Percentiles rank a stretch among this genome's conserved stretches.
phyloP scores from a whole-genome alignment of 2,797 vertebrate genomes.

The Okamejei kenojei region DNA sequence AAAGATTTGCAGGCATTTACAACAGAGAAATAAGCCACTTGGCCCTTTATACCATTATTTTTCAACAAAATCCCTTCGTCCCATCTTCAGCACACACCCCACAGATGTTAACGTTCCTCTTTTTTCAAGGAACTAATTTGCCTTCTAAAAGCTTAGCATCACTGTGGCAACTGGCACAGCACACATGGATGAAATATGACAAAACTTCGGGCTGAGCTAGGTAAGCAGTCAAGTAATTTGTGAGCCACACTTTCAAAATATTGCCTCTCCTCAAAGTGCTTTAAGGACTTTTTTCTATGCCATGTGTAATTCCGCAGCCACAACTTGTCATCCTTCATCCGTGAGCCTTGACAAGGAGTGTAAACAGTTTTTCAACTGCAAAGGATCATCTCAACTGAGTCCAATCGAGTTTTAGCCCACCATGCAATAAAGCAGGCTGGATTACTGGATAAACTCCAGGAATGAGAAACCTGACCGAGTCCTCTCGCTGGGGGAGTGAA shows the following conservation, averaged over 20 bases:
- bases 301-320: neutral
- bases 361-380: neutral
- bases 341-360: neutral
- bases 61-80: neutral
- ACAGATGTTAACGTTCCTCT: neutral
- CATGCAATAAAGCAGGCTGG: neutral
- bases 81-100: neutral
- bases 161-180: neutral
- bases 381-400: neutral
- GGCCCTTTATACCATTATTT: neutral
- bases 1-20: neutral
- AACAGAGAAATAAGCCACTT: neutral
- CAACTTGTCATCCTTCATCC: neutral
- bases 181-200: too few relatives aligned
- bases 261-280: neutral
- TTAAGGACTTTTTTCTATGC: too few relatives aligned
- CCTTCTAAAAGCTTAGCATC: neutral
- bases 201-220: neutral
- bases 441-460: neutral
- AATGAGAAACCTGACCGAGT: neutral
- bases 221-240: neutral
- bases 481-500: neutral
- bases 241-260: neutral
- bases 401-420: neutral
- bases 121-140: neutral